Base-by-base conservation (phyloP, 2,113 vertebrate species). In the Leuciscus idus region DNA sequence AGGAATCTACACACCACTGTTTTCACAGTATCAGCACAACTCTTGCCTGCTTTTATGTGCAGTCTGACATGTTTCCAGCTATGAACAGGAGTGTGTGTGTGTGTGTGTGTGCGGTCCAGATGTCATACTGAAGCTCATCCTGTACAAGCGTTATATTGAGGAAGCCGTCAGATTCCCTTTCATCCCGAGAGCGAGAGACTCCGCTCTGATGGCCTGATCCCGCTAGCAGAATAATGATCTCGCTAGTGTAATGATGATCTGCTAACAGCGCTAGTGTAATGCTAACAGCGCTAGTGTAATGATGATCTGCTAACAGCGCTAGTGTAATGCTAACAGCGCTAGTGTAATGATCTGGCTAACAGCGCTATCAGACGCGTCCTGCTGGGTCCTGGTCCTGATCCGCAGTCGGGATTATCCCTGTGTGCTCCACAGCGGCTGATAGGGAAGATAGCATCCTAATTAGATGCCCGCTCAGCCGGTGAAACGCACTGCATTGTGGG, bases 341-440 rank as follows among this genome's bases (percentile, higher is more conserved):
- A 36, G 46, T 86, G 92, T 94, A 94, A 94, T 89, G 90, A 92
- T 89, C 90, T 90, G 92, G 89, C 90, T 91, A 91, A 90, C 66
- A 78, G 84, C 43, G 55, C 90, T 95, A 94, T 94, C 93, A 94
- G 91, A 62, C 23, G 59, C 87, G 87, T 91, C 91, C 93, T 85
- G 80, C 92, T 91, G 94, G 83, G 93, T 90, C 26, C 87, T 85
- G 85, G 93, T 90, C 26, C 90, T 85, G 92, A 39, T 39, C 68
- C 89, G 72, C 66, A 89, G 87, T 83, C 83, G 59, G 87, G 70
- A 50, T 73, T 92, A 92, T 92, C 26, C 19, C 6, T 19, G 52
- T 57, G 55, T 57, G 55, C 19, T 57, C 76, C 76, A 39, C 76
- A 61, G 76, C 26, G 55, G 76, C 76, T n/a, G 76, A 57, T 57